These are phyloP conservation scores for Maccullochella peelii DNA, from an alignment of 2,113 vertebrate species.

Conservation along the genomic window DNA sequence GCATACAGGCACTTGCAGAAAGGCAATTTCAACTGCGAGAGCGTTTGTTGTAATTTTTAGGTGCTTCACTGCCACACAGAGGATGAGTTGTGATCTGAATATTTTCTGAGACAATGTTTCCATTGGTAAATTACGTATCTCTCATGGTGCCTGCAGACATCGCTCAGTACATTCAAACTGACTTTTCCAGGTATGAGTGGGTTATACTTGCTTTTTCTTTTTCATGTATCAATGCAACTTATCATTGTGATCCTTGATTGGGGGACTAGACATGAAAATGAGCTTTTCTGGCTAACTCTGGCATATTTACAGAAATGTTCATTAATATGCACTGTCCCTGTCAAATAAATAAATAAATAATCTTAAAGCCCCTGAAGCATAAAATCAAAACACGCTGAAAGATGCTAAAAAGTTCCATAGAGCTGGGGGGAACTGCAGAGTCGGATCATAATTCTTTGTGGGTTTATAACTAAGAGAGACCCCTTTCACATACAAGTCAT, in stretches of 20 bases:
- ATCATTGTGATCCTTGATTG: not conserved
- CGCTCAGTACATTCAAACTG: not conserved
- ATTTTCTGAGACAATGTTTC: constrained; percentile 44
- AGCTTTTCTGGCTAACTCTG: too few species aligned
- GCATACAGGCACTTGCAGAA: constrained; percentile 14
- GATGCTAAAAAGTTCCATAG: not conserved
- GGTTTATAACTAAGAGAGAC: not conserved
- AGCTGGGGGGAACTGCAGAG: not conserved
- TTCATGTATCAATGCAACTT: not conserved
- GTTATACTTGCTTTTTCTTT: not conserved
- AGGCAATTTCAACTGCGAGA: constrained; percentile 33
- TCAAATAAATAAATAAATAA: too few species aligned
- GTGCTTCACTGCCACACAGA: constrained; percentile 10
- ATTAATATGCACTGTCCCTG: too few species aligned
- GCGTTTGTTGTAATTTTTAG: constrained; percentile 28
- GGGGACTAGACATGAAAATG: too few species aligned
- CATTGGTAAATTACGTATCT: constrained; percentile 18
- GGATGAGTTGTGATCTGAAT: constrained; percentile 42
- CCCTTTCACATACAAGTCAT: not conserved
- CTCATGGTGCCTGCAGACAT: not conserved
- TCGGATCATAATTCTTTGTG: not conserved
- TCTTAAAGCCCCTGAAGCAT: not conserved
- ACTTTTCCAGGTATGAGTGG: not conserved
- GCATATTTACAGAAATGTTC: too few species aligned
- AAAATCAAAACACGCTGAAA: not conserved